These are phyloP conservation scores for Pachyseris speciosa DNA, from an alignment of 64 coral and sea anemone species.

Conservation along the genomic window DNA sequence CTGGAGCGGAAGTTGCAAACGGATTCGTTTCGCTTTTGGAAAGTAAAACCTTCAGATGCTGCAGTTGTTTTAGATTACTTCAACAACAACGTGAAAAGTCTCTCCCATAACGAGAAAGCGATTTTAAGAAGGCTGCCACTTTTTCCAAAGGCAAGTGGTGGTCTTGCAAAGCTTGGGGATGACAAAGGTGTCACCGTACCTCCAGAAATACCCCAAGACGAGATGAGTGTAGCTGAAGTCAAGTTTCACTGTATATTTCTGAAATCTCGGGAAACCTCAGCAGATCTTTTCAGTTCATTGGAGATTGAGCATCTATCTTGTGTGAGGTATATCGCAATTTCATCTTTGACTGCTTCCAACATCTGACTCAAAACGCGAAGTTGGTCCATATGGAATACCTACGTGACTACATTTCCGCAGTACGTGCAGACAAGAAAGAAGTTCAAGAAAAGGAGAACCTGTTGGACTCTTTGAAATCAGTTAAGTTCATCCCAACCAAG, in stretches of 20 bases:
- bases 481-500: conserved; percentile 3
- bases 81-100: background rate
- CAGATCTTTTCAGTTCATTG: conserved; percentile 19
- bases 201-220: background rate
- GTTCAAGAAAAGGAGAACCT: background rate
- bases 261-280: background rate
- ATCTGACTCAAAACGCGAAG: conserved; percentile 14
- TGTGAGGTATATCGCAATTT: conserved; percentile 27
- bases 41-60: background rate
- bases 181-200: conserved; percentile 20
- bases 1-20: conserved; percentile 24
- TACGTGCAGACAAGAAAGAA: background rate
- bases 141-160: background rate
- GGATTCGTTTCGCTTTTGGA: background rate
- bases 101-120: background rate
- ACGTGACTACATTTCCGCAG: background rate
- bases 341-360: conserved; percentile 23
- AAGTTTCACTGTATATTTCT: conserved; percentile 19
- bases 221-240: conserved; percentile 14
- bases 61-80: conserved; percentile 6
- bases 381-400: conserved; percentile 31
- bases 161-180: background rate
- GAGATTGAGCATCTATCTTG: background rate
- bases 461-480: background rate
- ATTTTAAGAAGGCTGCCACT: conserved; percentile 38